phyloP scores from a whole-genome alignment of 2,797 vertebrate species.

The Sarcoramphus papa region DNA sequence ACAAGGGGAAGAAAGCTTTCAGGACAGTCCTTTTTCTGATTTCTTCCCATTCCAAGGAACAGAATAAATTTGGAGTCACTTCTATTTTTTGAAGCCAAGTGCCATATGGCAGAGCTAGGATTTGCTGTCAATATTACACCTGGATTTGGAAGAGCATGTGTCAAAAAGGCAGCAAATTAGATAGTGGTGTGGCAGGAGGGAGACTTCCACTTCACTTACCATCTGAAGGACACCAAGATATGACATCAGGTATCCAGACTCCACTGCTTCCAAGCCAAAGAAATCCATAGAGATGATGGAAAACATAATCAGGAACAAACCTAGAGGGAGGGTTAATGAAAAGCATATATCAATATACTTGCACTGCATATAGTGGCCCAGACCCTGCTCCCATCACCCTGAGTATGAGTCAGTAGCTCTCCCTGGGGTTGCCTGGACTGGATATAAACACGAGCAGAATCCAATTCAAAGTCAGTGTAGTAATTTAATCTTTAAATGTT shows the following conservation, averaged over 20 bases:
- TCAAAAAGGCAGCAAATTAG: neutral
- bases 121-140: neutral
- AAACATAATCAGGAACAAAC: conserved; percentile 93
- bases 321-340: conserved; percentile 63
- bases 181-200: neutral
- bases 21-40: neutral
- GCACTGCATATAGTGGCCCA: neutral
- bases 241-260: conserved; percentile 88
- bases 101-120: neutral
- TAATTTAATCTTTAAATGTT: conserved; percentile 40
- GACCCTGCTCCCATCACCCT: neutral
- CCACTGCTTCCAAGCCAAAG: conserved; percentile 83
- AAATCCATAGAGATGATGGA: conserved; percentile 88
- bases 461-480: conserved; percentile 6
- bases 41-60: neutral
- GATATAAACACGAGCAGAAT: conserved; percentile 19
- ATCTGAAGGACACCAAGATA: conserved; percentile 89
- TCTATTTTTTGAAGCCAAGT: neutral
- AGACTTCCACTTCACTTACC: conserved; percentile 73
- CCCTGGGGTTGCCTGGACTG: neutral
- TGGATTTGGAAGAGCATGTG: neutral
- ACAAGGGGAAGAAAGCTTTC: neutral
- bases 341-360: neutral
- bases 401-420: neutral
- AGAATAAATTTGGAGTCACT: neutral